phyloP scores from a whole-genome alignment of 1,140 invertebrate species.

The Lucilia cuprina region DNA sequence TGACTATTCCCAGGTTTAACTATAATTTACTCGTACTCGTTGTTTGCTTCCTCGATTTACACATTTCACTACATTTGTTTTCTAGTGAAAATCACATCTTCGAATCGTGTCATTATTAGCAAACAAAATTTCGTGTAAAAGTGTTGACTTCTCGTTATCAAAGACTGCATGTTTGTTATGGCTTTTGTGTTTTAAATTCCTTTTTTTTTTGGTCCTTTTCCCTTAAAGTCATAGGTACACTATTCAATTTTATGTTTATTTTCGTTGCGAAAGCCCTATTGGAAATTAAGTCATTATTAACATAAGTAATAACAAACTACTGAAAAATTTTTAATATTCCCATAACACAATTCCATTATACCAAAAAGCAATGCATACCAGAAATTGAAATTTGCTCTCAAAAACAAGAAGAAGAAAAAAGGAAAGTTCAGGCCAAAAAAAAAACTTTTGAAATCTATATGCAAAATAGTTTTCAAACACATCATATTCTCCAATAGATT shows the following conservation, averaged over 20 bases:
- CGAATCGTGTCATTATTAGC: not conserved
- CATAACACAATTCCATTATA: not conserved
- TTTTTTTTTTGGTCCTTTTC: not conserved
- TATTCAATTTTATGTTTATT: not conserved
- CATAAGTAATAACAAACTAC: not conserved
- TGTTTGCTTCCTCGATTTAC: too few species aligned
- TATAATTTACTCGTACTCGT: too few species aligned
- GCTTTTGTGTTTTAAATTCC: not conserved
- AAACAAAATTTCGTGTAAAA: not conserved
- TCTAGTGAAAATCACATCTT: not conserved
- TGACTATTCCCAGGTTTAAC: too few species aligned
- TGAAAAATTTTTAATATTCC: not conserved
- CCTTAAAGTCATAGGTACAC: too few species aligned
- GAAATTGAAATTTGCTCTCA: not conserved
- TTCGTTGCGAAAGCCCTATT: not conserved
- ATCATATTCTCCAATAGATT: not conserved
- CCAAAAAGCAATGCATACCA: not conserved
- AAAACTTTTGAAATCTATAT: constrained; percentile 2
- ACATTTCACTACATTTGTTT: too few species aligned
- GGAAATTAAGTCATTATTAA: not conserved
- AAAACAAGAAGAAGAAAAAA: not conserved
- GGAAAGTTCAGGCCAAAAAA: not conserved
- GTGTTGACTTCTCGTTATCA: not conserved
- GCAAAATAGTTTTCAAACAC: constrained; percentile 1
- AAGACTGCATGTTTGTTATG: not conserved